Evolutionary conservation across 2,113 vertebrate genomes (phyloP).

Genomic region (Hemibates koningsi): DNA sequence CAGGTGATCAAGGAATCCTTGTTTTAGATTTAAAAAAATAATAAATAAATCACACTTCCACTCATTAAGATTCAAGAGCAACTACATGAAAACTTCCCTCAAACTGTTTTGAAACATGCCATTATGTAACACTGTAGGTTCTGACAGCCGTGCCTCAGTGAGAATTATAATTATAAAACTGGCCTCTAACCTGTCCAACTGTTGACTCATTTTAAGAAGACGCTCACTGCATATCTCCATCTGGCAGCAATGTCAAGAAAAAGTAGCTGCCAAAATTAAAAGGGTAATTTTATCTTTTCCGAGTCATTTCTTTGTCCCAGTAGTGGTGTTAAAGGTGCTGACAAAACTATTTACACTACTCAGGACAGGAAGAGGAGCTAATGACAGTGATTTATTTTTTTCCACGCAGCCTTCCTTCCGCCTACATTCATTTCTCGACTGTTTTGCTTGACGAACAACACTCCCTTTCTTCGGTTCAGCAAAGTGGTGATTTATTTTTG

Average conservation of each 20-base stretch:
- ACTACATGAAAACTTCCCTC: background rate
- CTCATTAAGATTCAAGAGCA: background rate
- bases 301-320: background rate
- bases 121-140: background rate
- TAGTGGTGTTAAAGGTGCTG: background rate
- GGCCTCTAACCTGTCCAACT: background rate
- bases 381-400: background rate
- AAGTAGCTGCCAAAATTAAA: background rate
- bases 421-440: background rate
- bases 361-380: background rate
- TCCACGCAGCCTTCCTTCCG: background rate
- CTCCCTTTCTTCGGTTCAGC: background rate
- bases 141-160: background rate
- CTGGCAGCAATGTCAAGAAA: background rate
- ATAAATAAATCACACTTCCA: background rate
- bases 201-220: background rate
- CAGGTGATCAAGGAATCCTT: background rate
- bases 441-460: background rate
- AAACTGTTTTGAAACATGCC: background rate
- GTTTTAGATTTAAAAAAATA: fast-evolving
- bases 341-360: background rate
- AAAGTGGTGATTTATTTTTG: background rate
- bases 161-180: background rate
- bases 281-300: background rate
- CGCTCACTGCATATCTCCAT: background rate